A percentile compares a stretch with the other conserved stretches of the same genome.
Conservation (phyloP, 53 echinoderm and acorn worm genomes). For the Echinometra lucunter region DNA sequence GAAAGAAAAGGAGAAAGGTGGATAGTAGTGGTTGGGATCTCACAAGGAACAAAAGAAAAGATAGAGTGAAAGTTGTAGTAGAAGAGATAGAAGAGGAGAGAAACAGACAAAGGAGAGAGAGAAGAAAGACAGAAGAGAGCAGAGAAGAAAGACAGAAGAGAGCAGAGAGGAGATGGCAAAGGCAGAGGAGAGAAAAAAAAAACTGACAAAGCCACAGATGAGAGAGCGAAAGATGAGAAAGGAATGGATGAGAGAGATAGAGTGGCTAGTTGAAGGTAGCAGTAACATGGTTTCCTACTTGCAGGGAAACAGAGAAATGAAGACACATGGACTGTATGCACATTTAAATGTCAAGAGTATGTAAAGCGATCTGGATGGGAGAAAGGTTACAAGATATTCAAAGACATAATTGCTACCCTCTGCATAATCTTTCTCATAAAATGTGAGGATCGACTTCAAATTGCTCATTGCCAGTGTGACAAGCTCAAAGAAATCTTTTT, state of each 20-base stretch:
- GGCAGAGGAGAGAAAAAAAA: too few relatives aligned
- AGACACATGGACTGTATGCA: slow-evolving; percentile 21
- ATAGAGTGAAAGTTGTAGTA: background rate
- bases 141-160: too few relatives aligned
- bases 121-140: too few relatives aligned
- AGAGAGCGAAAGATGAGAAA: background rate
- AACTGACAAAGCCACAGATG: too few relatives aligned
- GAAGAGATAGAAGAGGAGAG: background rate
- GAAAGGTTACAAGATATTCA: background rate
- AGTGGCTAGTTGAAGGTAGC: background rate
- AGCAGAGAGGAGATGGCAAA: background rate
- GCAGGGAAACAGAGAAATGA: background rate
- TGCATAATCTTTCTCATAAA: background rate
- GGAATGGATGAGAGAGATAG: background rate
- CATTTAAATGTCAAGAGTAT: slow-evolving; percentile 13
- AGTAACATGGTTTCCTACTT: background rate
- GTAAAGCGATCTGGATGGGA: background rate
- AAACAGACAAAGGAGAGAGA: background rate
- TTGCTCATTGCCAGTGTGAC: background rate
- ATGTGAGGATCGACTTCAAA: background rate
- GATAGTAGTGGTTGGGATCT: too few relatives aligned
- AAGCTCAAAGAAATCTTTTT: background rate
- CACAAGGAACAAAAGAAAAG: background rate
- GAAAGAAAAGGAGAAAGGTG: too few relatives aligned
- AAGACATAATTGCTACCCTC: background rate